Evolutionary conservation across 53 echinoderm and acorn worm genomes (phyloP).

Genomic region (Mesocentrotus franciscanus): DNA sequence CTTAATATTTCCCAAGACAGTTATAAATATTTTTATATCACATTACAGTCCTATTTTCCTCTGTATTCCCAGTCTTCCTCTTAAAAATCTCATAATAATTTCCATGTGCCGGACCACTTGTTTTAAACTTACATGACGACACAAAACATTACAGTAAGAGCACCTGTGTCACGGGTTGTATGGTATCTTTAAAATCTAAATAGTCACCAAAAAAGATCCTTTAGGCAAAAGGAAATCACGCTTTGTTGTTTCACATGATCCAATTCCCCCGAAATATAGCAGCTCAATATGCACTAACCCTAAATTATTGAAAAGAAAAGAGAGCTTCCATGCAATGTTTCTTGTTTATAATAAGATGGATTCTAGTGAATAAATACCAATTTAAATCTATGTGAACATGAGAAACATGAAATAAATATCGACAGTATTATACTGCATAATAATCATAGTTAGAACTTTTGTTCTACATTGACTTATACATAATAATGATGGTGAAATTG

Average conservation of each 20-base stretch:
- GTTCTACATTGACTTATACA: no score
- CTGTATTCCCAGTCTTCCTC: background rate
- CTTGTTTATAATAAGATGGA: no score
- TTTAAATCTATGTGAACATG: no score
- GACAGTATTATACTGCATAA: no score
- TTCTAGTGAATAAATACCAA: no score
- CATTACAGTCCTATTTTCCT: background rate
- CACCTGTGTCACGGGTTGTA: background rate
- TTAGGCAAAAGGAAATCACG: background rate
- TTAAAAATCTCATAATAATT: background rate
- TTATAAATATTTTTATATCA: background rate
- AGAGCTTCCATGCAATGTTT: no score
- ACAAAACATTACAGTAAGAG: background rate
- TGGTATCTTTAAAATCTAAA: conserved; percentile 1
- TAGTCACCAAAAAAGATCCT: background rate
- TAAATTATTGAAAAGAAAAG: no score
- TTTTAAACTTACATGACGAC: background rate
- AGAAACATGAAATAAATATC: no score
- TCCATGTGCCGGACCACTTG: background rate
- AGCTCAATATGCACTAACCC: background rate
- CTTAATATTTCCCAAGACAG: background rate
- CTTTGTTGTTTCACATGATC: background rate
- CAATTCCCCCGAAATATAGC: background rate
- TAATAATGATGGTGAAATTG: no score
- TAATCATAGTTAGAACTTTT: no score